These are phyloP conservation scores for Phragmatobia fuliginosa DNA, from an alignment of 2,888 invertebrate genomes.

Conservation along the genomic window DNA sequence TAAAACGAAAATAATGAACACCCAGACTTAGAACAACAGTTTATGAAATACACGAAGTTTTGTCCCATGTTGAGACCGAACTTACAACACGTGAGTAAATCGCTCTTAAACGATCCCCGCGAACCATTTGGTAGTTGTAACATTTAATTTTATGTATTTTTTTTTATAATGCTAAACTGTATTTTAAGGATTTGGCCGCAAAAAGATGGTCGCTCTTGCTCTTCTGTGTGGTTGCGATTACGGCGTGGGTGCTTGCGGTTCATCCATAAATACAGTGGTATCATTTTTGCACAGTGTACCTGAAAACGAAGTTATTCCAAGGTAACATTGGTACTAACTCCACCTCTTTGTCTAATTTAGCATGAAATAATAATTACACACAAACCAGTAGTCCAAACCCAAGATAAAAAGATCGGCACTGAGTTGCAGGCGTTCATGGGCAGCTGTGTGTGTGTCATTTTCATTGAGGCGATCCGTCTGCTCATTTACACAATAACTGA, in stretches of 20 bases:
- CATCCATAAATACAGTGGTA: constrained; percentile 89
- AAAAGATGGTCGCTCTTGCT: constrained; percentile 94
- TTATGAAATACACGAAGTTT: too few relatives aligned
- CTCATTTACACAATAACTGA: too few relatives aligned
- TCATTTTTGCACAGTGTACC: constrained; percentile 89
- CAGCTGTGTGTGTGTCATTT: too few relatives aligned
- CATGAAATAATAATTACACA: not conserved
- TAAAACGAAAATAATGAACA: too few relatives aligned
- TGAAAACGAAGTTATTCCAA: constrained; percentile 88
- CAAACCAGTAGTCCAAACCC: not conserved
- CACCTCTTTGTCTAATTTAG: not conserved
- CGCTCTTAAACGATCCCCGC: not conserved
- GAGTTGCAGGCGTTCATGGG: too few relatives aligned
- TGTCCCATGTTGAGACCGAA: too few relatives aligned
- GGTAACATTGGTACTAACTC: constrained; percentile 66
- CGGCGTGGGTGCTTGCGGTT: constrained; percentile 91
- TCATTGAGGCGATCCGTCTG: too few relatives aligned
- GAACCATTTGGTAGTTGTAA: not conserved
- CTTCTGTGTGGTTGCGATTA: constrained; percentile 96
- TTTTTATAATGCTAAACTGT: not conserved
- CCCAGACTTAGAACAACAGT: too few relatives aligned
- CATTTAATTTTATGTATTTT: not conserved
- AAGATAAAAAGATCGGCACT: not conserved
- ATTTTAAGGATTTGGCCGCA: constrained; percentile 89
- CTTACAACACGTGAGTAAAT: too few relatives aligned